These are phyloP conservation scores for Corythornis leucogaster DNA, from an alignment of 2,797 vertebrate species.

Conservation along the genomic window DNA sequence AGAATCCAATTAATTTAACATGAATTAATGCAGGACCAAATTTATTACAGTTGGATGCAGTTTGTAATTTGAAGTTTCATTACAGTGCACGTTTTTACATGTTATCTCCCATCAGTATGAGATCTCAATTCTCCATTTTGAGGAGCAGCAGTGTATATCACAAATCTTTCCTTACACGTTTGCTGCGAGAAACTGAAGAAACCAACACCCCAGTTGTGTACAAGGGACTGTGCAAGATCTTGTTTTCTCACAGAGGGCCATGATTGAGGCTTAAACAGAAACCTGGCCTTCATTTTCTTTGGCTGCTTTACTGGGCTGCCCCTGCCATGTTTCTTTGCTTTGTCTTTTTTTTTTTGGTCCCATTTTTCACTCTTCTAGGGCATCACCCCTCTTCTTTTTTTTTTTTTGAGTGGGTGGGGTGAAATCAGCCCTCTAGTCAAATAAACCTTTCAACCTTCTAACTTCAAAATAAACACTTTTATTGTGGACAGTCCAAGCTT, in stretches of 20 bases:
- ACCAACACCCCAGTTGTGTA: background rate
- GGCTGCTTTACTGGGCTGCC: background rate
- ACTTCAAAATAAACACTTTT: conserved; percentile 80
- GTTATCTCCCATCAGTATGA: conserved; percentile 39
- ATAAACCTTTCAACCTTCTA: conserved; percentile 67
- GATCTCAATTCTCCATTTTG: conserved; percentile 44
- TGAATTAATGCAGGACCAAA: conserved; percentile 31
- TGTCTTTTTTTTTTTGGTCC: background rate
- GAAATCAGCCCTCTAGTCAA: conserved; percentile 34
- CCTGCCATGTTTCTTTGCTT: background rate
- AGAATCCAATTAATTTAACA: conserved; percentile 44
- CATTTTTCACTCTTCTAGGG: background rate
- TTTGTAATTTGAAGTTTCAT: conserved; percentile 35
- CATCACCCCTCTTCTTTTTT: background rate
- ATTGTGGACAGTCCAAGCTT: conserved; percentile 80
- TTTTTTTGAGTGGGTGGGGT: background rate
- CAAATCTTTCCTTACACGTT: background rate
- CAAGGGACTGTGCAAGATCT: background rate
- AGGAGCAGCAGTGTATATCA: background rate
- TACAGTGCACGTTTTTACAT: conserved; percentile 49
- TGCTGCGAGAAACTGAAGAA: background rate
- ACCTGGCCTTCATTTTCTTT: background rate
- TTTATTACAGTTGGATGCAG: conserved; percentile 23
- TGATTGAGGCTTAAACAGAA: background rate
- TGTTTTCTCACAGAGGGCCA: background rate